Base-by-base conservation (phyloP, 2,888 invertebrate genomes). In the Lysandra coridon region DNA sequence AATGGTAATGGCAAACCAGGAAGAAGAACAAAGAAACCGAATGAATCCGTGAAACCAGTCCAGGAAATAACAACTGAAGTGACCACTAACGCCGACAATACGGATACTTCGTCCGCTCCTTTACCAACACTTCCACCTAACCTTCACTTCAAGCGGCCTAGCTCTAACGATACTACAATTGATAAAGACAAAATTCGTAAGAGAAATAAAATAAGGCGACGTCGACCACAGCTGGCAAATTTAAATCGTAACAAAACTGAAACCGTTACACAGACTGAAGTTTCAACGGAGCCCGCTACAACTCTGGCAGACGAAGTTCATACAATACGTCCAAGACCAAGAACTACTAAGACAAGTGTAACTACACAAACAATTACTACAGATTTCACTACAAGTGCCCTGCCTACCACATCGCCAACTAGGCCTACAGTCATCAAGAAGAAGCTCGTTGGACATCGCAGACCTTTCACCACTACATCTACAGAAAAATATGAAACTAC, bases 91-190 rank as follows among this genome's bases (percentile, higher is more conserved):
- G 88, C 88, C 14, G 90, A 90, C 12, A 88, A 86, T 80, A 88
- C 87, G 80, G 89, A 91, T 23, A 82, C 86, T 14, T 85, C 89
- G 17, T 85, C 89, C n/a, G 93, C 92, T 80, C 85, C 88, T 7
- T 85, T 95, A n/a, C 94, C 94, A 1, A 95, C 95, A 4, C 85
- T 95, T 33, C 91, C 95, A n/a, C 94, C 95, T 12, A 92, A 89
- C 80, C 87, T 87, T 83, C 93, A 95, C 83, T 95, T 93, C 83
- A 95, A 91, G 82, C 89, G 95, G 7, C 95, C 95, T 0, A 88
- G 84, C 79, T 83, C 84, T 6, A 80, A 82, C 23, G 84, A 88
- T 49, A 83, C 90, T 60, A 83, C 90, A 7, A 69, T 86, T n/a
- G 92, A 93, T 78, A 92, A 91, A 80, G 92, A 93, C 62, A 91